A percentile compares a stretch with the other conserved stretches of the same genome.
phyloP scores from a whole-genome alignment of 2,797 vertebrate species.

The Chelon auratus region DNA sequence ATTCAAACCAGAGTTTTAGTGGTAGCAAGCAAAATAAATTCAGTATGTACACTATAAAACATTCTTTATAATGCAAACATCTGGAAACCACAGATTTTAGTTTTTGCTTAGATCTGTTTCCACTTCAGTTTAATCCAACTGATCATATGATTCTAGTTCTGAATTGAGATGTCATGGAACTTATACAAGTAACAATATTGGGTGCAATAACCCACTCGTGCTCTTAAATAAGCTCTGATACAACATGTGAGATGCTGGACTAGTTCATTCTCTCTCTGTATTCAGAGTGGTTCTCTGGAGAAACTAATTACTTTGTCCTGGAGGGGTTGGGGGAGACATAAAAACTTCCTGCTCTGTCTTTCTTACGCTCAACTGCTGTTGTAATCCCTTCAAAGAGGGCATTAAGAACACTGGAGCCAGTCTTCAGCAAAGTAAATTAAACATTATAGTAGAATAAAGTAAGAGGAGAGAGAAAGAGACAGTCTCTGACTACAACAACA shows the following conservation, averaged over 20 bases:
- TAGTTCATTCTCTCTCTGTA: constrained; percentile 4
- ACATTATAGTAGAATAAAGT: constrained; percentile 24
- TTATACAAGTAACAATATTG: too few species aligned
- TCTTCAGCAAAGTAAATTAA: constrained; percentile 35
- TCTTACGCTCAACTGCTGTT: constrained; percentile 26
- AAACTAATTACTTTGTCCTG: constrained; percentile 47
- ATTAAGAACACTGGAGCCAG: constrained; percentile 46
- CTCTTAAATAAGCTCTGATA: too few species aligned
- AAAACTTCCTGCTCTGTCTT: constrained; percentile 56
- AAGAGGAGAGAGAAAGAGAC: not conserved
- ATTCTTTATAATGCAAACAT: constrained; percentile 12
- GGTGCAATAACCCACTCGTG: too few species aligned
- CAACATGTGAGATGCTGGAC: constrained; percentile 4
- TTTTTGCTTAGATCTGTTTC: constrained; percentile 5
- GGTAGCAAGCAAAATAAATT: constrained; percentile 12
- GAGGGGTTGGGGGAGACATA: constrained; percentile 33
- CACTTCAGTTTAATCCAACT: not conserved
- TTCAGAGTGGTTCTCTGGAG: constrained; percentile 36
- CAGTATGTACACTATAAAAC: constrained; percentile 3
- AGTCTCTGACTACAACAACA: constrained; percentile 15
- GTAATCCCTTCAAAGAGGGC: constrained; percentile 51
- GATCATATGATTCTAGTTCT: not conserved
- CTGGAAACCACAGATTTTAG: constrained; percentile 3
- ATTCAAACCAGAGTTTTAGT: constrained; percentile 35
- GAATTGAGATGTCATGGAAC: not conserved